phyloP scores from a whole-genome alignment of 2,888 invertebrate species.

The Alloscopus bannaensis region DNA sequence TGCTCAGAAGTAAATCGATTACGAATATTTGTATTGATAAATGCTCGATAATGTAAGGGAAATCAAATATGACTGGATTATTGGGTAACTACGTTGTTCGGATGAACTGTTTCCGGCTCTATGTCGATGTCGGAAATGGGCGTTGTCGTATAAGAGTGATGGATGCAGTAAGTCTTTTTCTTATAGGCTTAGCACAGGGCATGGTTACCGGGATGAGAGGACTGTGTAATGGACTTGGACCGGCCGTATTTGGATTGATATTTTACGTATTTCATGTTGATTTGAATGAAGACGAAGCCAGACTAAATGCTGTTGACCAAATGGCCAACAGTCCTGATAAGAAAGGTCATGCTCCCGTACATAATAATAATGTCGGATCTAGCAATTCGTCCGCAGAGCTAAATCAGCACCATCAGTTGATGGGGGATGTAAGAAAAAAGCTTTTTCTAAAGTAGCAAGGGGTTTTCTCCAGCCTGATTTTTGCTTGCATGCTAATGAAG shows the following conservation, averaged over 20 bases:
- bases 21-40: background rate
- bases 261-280: conserved; percentile 99
- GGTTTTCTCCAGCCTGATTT: conserved; percentile 1
- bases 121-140: no score
- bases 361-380: conserved; percentile 40
- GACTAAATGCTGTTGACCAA: conserved; percentile 66
- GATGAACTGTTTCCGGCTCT: no score
- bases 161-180: no score
- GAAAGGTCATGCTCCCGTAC: conserved; percentile 38
- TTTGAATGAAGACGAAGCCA: conserved; percentile 84
- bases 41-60: no score
- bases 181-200: conserved; percentile 89
- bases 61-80: no score
- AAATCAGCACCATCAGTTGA: conserved; percentile 34
- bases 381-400: conserved; percentile 29
- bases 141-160: no score
- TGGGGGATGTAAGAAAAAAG: conserved; percentile 46
- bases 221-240: conserved; percentile 97
- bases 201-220: conserved; percentile 99
- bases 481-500: conserved; percentile 8
- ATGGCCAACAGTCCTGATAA: conserved; percentile 30
- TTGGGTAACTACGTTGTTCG: no score
- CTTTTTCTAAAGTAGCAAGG: background rate
- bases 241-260: conserved; percentile 98
- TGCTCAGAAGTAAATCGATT: no score